Conservation (phyloP, 2,797 vertebrate genomes). For the Melanotaenia boesemani region DNA sequence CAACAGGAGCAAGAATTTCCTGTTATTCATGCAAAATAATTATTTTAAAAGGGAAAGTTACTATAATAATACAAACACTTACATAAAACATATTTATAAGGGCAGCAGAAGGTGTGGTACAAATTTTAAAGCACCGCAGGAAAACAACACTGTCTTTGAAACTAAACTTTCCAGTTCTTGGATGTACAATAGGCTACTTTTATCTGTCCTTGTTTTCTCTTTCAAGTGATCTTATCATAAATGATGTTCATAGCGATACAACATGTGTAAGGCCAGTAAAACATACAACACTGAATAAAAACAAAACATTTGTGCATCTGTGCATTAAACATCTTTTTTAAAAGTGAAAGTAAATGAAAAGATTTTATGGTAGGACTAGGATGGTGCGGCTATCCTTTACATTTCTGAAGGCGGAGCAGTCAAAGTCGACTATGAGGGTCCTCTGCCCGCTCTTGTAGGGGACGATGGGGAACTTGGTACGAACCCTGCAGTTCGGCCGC, state of each 20-base stretch:
- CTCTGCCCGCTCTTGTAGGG: constrained; percentile 74
- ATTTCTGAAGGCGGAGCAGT: constrained; percentile 79
- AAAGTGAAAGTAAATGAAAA: no score
- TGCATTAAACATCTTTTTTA: no score
- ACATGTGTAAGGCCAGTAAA: neutral
- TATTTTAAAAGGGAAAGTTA: neutral
- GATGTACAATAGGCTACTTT: neutral
- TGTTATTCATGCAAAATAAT: neutral
- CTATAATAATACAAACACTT: neutral
- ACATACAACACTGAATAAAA: neutral
- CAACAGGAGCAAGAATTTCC: neutral
- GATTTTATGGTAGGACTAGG: constrained; percentile 1
- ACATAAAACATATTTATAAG: neutral
- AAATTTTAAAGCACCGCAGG: neutral
- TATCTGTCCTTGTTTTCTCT: neutral
- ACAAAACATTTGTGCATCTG: no score
- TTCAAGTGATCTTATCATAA: neutral
- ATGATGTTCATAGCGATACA: neutral
- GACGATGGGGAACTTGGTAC: fast-evolving
- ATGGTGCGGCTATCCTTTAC: constrained; percentile 63
- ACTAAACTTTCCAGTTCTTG: neutral
- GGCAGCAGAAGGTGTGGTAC: neutral
- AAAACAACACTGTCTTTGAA: neutral
- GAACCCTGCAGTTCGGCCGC: fast-evolving
- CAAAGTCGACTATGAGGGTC: constrained; percentile 76